Evolutionary conservation across 2,113 vertebrate genomes (phyloP), one percentile per base, ranked within the genome.

Genomic region (Limanda limanda): DNA sequence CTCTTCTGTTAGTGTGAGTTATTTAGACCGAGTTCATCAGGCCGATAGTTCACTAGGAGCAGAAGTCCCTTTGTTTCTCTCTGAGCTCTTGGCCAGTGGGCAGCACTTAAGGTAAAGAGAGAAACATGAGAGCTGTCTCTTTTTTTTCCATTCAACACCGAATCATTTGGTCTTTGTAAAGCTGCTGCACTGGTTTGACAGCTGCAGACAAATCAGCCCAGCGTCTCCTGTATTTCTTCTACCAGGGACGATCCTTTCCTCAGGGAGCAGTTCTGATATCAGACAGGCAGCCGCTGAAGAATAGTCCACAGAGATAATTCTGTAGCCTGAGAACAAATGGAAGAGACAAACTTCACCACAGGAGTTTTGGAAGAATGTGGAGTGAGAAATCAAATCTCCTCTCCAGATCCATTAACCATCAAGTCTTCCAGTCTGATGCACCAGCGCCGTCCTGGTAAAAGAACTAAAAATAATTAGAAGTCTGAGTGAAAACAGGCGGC

Each of bases 361-460:
- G 37, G 65, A 66, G 74, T 78, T 31, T 57, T 83, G 57, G 2
- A 5, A 70, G 54, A 63, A 61, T 55, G 25, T 5, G 35, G n/a
- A 45, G 40, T 17, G 37, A 31, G 54, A 79, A 79, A 40, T 83
- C 57, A 76, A 48, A 78, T 68, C 71, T 65, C 69, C 76, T 76
- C 68, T 73, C 68, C 45, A 63, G 48, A 62, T 52, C 40, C 78
- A 79, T 81, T 74, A 81, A 72, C 74, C 73, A 66, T 79, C 65
- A 57, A 67, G 14, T 10, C 47, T 7, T 12, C 81, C 74, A 81
- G 60, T 79, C 72, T 42, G 66, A 27, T 61, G 57, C 58, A 40
- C 52, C 56, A 62, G 27, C 47, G 25, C 74, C 60, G 56, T 59
- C 52, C 56, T 73, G 61, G 31, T 47, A 59, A 59, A 79, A 42